phyloP scores from a whole-genome alignment of 2,113 vertebrate genomes.

The cattle (Bos taurus) region DNA sequence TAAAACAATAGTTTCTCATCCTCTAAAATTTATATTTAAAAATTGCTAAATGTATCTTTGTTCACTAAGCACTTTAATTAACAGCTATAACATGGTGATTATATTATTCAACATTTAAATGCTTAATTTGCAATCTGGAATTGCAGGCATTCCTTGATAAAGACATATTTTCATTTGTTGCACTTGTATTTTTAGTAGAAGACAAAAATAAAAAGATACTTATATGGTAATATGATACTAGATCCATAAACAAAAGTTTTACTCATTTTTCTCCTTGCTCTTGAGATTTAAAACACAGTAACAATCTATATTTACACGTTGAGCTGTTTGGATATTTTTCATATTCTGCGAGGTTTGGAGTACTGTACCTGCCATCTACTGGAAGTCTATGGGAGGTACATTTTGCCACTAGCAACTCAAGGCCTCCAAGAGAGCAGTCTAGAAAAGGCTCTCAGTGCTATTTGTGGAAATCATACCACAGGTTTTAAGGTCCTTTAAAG shows the following conservation, averaged over 20 bases:
- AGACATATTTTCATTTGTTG: conserved; percentile 75
- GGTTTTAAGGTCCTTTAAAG: neutral
- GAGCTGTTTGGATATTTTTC: conserved; percentile 18
- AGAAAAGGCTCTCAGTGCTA: neutral
- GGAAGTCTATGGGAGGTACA: conserved; percentile 78
- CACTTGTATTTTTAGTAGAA: conserved; percentile 60
- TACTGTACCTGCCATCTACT: conserved; percentile 86
- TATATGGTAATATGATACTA: conserved; percentile 47
- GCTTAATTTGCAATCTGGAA: conserved; percentile 74
- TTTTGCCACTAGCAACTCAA: conserved; percentile 34
- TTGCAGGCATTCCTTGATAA: conserved; percentile 66
- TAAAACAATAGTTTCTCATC: conserved; percentile 67
- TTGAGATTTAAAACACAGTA: conserved; percentile 33
- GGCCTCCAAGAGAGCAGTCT: neutral
- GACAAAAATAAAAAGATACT: conserved; percentile 59
- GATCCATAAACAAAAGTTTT: conserved; percentile 62
- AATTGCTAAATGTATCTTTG: conserved; percentile 58
- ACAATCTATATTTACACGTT: conserved; percentile 37
- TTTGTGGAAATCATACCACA: neutral
- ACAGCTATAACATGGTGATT: conserved; percentile 72
- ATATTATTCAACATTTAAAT: conserved; percentile 75
- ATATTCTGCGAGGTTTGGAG: conserved; percentile 67
- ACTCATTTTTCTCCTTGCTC: conserved; percentile 25
- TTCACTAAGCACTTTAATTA: conserved; percentile 74
- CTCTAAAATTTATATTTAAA: conserved; percentile 69